Percentiles rank a stretch among this genome's conserved stretches.
Conservation (phyloP, 2,113 vertebrate species). For the Coreoperca whiteheadi region DNA sequence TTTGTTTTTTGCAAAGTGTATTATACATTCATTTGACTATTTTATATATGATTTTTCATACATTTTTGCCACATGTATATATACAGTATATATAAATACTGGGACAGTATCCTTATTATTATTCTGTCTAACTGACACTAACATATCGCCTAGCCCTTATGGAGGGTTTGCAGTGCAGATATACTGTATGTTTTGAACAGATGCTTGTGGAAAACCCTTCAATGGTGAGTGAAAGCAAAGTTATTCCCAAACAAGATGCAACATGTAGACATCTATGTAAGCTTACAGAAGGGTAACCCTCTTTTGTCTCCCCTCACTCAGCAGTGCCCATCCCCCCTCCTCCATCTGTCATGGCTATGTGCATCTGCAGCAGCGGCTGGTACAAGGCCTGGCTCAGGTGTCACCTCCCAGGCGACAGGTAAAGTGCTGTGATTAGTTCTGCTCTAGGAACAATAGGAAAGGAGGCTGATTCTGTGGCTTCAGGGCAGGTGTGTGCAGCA, state of each 20-base stretch:
- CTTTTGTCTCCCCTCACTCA: constrained; percentile 60
- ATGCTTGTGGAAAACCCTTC: background rate
- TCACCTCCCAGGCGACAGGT: constrained; percentile 79
- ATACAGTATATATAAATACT: background rate
- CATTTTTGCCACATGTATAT: background rate
- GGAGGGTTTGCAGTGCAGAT: background rate
- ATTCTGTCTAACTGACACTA: background rate
- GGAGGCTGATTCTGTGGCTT: constrained; percentile 65
- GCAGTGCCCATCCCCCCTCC: background rate
- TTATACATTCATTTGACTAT: background rate
- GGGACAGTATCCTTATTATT: background rate
- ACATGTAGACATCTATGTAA: constrained; percentile 30
- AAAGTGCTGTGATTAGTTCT: constrained; percentile 83
- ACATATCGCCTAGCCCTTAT: background rate
- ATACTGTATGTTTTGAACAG: background rate
- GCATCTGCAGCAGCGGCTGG: constrained; percentile 38
- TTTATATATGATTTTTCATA: background rate
- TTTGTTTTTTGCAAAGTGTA: background rate
- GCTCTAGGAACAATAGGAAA: constrained; percentile 70
- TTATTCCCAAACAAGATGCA: constrained; percentile 38
- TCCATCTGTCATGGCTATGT: constrained; percentile 40
- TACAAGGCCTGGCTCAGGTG: constrained; percentile 74
- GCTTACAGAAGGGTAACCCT: constrained; percentile 37
- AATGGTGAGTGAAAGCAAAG: constrained; percentile 7
- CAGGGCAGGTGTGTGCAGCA: constrained; percentile 74